A percentile compares a stretch with the other conserved stretches of the same genome.
phyloP scores from a whole-genome alignment of 2,888 invertebrate genomes.

The Carcina quercana region DNA sequence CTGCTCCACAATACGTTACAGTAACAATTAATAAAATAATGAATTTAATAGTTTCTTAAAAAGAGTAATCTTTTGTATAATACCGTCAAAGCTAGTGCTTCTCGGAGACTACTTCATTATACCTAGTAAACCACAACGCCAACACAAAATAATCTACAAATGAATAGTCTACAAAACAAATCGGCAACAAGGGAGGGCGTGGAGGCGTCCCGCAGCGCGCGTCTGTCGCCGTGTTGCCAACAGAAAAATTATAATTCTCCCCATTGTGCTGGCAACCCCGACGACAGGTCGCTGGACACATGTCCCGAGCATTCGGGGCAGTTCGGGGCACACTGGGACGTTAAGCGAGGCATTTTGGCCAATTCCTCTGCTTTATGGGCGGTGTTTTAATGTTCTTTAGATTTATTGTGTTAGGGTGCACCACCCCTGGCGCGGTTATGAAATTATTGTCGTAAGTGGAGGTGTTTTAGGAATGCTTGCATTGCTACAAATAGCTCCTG shows the following conservation, averaged over 20 bases:
- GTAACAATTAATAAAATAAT: background rate
- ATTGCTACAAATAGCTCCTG: too few species aligned
- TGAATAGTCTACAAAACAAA: slow-evolving; percentile 63
- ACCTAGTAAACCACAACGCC: slow-evolving; percentile 12
- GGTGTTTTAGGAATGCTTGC: slow-evolving; percentile 20
- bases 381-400: slow-evolving; percentile 64
- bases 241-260: slow-evolving; percentile 46
- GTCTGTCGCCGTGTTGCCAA: slow-evolving; percentile 69
- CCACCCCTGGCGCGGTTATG: slow-evolving; percentile 28
- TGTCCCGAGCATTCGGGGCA: slow-evolving; percentile 69
- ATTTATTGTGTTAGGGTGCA: slow-evolving; percentile 54
- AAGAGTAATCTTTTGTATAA: too few species aligned
- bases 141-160: slow-evolving; percentile 35
- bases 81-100: slow-evolving; percentile 9
- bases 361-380: slow-evolving; percentile 66
- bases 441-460: slow-evolving; percentile 37
- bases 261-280: slow-evolving; percentile 63
- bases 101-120: slow-evolving; percentile 18
- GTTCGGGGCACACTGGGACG: slow-evolving; percentile 43
- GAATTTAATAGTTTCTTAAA: background rate
- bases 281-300: slow-evolving; percentile 73
- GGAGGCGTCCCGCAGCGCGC: slow-evolving; percentile 61
- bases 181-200: slow-evolving; percentile 64
- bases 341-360: slow-evolving; percentile 63
- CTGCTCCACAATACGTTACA: background rate